Percentiles rank a stretch among this genome's conserved stretches.
These are phyloP conservation scores for Drosophila sulfurigaster DNA, from an alignment of 1,140 invertebrate species.

Conservation along the genomic window DNA sequence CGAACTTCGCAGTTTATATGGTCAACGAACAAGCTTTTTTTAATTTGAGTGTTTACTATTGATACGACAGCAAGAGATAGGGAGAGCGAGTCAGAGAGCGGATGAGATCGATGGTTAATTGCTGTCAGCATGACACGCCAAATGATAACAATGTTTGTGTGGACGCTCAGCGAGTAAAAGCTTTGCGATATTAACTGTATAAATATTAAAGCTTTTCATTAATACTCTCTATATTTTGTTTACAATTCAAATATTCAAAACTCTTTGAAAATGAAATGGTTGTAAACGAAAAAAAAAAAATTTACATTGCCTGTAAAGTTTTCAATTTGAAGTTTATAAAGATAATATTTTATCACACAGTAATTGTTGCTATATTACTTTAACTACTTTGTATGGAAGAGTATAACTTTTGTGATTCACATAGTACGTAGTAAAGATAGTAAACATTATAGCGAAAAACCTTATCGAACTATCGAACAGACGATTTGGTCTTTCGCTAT, in stretches of 20 bases:
- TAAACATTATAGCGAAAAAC: no score
- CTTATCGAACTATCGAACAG: no score
- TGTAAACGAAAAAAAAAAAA: no score
- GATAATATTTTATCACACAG: no score
- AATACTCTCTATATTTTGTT: neutral
- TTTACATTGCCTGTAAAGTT: no score
- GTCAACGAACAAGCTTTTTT: neutral
- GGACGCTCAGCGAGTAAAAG: neutral
- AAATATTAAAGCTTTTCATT: neutral
- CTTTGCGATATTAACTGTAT: constrained; percentile 8
- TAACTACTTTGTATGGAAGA: no score
- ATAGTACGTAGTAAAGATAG: no score
- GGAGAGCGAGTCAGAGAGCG: neutral
- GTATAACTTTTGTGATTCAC: no score
- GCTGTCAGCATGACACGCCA: constrained; percentile 17
- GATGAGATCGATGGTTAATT: neutral
- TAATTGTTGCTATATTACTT: no score
- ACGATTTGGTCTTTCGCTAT: no score
- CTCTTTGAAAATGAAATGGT: neutral
- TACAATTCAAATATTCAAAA: neutral
- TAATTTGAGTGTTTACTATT: constrained; percentile 1
- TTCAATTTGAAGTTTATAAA: no score
- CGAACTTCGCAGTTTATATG: constrained; percentile 16
- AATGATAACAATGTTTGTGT: neutral
- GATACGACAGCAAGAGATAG: neutral